Evolutionary conservation across 2,113 vertebrate species (phyloP).

Genomic region (Toxostoma redivivum): DNA sequence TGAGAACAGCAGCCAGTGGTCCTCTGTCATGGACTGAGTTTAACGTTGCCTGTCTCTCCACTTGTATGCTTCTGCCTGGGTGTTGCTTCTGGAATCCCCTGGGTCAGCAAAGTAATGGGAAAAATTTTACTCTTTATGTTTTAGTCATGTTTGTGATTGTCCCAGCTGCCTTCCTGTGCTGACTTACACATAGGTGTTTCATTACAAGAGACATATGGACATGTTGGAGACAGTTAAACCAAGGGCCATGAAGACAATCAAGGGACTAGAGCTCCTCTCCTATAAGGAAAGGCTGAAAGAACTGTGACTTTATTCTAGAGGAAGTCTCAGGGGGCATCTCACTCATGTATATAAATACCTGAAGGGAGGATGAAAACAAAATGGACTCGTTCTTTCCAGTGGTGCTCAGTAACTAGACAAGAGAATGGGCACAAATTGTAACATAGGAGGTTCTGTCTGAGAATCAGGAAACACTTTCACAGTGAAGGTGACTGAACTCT

Average conservation of each 20-base stretch:
- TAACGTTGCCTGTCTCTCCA: neutral
- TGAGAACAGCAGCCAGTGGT: neutral
- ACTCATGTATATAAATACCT: neutral
- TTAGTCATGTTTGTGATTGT: neutral
- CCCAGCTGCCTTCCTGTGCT: neutral
- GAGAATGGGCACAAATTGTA: neutral
- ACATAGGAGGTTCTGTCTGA: neutral
- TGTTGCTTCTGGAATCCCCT: neutral
- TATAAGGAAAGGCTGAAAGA: neutral
- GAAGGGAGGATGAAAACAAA: neutral
- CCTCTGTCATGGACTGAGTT: neutral
- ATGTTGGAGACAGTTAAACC: neutral
- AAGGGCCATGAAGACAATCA: neutral
- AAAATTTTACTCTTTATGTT: neutral
- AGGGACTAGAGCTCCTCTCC: neutral
- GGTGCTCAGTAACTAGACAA: neutral
- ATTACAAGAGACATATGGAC: neutral
- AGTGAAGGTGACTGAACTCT: neutral
- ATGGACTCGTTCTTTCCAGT: neutral
- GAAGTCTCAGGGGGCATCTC: neutral
- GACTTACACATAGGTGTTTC: neutral
- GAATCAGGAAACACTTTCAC: neutral
- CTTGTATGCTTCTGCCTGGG: neutral
- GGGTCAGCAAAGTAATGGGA: neutral
- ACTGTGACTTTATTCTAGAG: neutral